phyloP scores from a whole-genome alignment of 2,888 invertebrate genomes.

The Gandaritis pyraliata region DNA sequence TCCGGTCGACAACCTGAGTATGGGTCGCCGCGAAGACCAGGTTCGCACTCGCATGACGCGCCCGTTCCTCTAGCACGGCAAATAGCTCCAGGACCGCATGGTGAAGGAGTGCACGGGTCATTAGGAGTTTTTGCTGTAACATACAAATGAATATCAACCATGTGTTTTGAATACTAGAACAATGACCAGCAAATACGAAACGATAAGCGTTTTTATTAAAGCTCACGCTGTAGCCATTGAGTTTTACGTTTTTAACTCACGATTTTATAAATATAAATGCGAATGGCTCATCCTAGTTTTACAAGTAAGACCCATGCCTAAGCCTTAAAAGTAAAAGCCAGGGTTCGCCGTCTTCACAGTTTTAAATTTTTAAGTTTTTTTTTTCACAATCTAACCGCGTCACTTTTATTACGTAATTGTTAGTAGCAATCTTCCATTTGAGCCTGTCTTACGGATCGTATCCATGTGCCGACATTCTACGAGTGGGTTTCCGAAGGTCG shows the following conservation, averaged over 20 bases:
- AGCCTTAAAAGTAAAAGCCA: conserved; percentile 79
- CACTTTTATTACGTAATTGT: conserved; percentile 26
- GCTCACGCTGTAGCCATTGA: conserved; percentile 30
- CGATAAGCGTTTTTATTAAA: conserved; percentile 60
- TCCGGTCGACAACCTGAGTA: conserved; percentile 92
- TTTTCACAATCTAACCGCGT: conserved; percentile 9
- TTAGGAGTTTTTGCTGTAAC: conserved; percentile 74
- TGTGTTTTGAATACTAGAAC: conserved; percentile 9
- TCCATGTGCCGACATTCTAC: conserved; percentile 85
- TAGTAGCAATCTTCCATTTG: conserved; percentile 69
- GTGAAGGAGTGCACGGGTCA: conserved; percentile 93
- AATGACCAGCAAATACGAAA: conserved; percentile 32
- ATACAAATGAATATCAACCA: conserved; percentile 30
- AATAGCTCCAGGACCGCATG: conserved; percentile 92
- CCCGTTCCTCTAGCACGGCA: conserved; percentile 89
- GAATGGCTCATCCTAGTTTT: conserved; percentile 66
- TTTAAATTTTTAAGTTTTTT: conserved; percentile 18
- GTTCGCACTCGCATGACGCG: conserved; percentile 89
- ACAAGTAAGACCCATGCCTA: conserved; percentile 83
- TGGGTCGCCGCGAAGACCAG: conserved; percentile 90
- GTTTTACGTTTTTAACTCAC: conserved; percentile 7
- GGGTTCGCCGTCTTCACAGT: conserved; percentile 54
- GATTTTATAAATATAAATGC: conserved; percentile 28
- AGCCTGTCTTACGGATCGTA: conserved; percentile 76
- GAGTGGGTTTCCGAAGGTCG: conserved; percentile 91